phyloP scores from a whole-genome alignment of 2,797 vertebrate species.

The Chrysocyon brachyurus region DNA sequence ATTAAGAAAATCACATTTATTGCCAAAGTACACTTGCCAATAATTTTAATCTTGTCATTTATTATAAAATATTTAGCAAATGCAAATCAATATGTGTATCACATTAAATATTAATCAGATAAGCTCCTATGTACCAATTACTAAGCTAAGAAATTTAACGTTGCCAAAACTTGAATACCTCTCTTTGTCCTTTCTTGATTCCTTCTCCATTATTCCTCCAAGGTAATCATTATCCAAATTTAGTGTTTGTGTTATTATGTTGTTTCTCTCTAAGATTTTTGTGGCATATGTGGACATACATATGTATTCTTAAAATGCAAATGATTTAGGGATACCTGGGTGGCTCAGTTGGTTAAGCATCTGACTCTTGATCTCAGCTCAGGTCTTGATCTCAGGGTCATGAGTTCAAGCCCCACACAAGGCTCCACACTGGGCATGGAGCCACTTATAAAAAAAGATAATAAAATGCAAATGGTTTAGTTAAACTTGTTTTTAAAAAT shows the following conservation, averaged over 20 bases:
- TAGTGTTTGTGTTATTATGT: not conserved
- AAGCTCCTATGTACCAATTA: not conserved
- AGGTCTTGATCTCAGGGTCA: not conserved
- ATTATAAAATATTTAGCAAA: constrained; percentile 63
- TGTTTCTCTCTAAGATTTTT: constrained; percentile 49
- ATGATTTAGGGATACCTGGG: not conserved
- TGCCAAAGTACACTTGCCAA: constrained; percentile 47
- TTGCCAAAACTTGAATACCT: not conserved
- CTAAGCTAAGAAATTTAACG: constrained; percentile 29
- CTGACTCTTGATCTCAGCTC: not conserved
- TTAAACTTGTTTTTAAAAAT: not conserved
- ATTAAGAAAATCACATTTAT: constrained; percentile 74
- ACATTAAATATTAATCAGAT: constrained; percentile 59
- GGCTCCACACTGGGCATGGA: not conserved
- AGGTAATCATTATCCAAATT: not conserved
- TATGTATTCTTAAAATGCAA: not conserved
- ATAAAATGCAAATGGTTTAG: constrained; percentile 4
- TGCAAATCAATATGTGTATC: constrained; percentile 38
- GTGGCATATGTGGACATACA: not conserved
- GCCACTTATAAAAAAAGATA: not conserved
- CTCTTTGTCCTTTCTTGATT: not conserved
- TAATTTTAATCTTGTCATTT: constrained; percentile 54
- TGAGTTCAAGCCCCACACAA: not conserved
- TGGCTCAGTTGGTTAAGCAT: not conserved
- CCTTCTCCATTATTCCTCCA: not conserved